Evolutionary conservation across 2,888 invertebrate species (phyloP).

Genomic region (Caenorhabditis japonica): DNA sequence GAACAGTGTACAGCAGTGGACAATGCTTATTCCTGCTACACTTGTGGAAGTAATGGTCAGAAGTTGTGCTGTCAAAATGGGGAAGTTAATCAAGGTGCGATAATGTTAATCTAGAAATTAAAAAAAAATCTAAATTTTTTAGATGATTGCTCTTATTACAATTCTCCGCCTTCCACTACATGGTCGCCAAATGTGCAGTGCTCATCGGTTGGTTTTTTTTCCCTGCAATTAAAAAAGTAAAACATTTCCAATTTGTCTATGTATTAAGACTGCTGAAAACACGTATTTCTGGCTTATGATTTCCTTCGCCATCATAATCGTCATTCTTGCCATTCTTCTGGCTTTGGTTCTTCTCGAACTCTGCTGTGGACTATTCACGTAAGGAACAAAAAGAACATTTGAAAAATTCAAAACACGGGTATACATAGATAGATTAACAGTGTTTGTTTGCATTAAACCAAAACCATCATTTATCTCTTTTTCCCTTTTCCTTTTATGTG

Average conservation of each 20-base stretch:
- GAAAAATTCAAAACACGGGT: not conserved
- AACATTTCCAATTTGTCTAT: not conserved
- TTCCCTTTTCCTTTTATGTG: conserved; percentile 7
- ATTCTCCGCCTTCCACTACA: conserved; percentile 15
- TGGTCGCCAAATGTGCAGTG: conserved; percentile 20
- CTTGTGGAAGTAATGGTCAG: conserved; percentile 44
- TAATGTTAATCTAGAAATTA: not conserved
- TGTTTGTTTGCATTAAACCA: conserved; percentile 38
- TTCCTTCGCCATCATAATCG: conserved; percentile 54
- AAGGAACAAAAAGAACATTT: conserved; percentile 23
- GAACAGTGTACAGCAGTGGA: conserved; percentile 33
- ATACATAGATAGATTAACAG: conserved; percentile 12
- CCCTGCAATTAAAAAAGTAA: too few species aligned
- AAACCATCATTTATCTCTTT: conserved; percentile 8
- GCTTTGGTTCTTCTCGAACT: conserved; percentile 30
- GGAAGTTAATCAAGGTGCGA: conserved; percentile 33
- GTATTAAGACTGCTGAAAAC: conserved; percentile 53
- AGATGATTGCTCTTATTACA: conserved; percentile 44
- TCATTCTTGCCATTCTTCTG: conserved; percentile 50
- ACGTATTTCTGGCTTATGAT: conserved; percentile 67
- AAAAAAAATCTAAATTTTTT: not conserved
- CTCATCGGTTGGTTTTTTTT: conserved; percentile 9
- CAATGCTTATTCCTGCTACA: conserved; percentile 43
- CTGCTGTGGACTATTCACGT: conserved; percentile 41
- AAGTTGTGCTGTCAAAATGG: conserved; percentile 39